A percentile compares a stretch with the other conserved stretches of the same genome.
These are phyloP conservation scores for Patella caerulea DNA, from an alignment of 2,888 invertebrate genomes.

Conservation along the genomic window DNA sequence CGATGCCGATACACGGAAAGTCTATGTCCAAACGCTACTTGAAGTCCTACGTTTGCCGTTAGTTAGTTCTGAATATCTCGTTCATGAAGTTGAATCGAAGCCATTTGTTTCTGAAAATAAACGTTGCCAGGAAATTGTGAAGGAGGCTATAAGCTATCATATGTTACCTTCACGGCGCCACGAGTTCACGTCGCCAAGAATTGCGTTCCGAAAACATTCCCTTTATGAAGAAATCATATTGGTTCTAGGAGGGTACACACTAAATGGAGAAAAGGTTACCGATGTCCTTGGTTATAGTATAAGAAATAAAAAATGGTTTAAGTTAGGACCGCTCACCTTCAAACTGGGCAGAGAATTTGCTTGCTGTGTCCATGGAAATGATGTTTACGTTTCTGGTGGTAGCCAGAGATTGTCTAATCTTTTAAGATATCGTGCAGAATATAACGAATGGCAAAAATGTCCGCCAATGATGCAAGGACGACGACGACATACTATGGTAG, in stretches of 20 bases:
- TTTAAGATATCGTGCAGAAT: slow-evolving; percentile 47
- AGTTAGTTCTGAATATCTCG: slow-evolving; percentile 51
- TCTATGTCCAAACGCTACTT: slow-evolving; percentile 71
- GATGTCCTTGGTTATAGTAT: slow-evolving; percentile 54
- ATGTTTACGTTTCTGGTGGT: slow-evolving; percentile 54
- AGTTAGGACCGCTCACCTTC: slow-evolving; percentile 44
- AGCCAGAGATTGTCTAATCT: slow-evolving; percentile 48
- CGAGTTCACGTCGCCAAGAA: slow-evolving; percentile 48
- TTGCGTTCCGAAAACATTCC: slow-evolving; percentile 45
- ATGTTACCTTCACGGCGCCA: slow-evolving; percentile 52
- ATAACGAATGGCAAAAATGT: slow-evolving; percentile 51
- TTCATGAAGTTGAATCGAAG: slow-evolving; percentile 45
- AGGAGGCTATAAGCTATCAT: slow-evolving; percentile 55
- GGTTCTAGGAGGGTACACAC: slow-evolving; percentile 51
- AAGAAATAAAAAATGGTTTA: slow-evolving; percentile 45
- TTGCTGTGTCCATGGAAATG: slow-evolving; percentile 50
- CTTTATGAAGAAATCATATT: slow-evolving; percentile 52
- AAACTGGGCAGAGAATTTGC: slow-evolving; percentile 51
- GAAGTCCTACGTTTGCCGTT: slow-evolving; percentile 55
- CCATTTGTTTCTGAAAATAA: slow-evolving; percentile 41
- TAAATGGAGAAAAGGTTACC: slow-evolving; percentile 45
- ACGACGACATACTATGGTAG: slow-evolving; percentile 54
- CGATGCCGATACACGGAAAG: slow-evolving; percentile 73
- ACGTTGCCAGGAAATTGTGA: slow-evolving; percentile 49
- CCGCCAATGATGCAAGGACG: slow-evolving; percentile 47